A percentile compares a stretch with the other conserved stretches of the same genome.
phyloP scores from a whole-genome alignment of 2,888 invertebrate genomes.

The Dicyrtoma fusca region DNA sequence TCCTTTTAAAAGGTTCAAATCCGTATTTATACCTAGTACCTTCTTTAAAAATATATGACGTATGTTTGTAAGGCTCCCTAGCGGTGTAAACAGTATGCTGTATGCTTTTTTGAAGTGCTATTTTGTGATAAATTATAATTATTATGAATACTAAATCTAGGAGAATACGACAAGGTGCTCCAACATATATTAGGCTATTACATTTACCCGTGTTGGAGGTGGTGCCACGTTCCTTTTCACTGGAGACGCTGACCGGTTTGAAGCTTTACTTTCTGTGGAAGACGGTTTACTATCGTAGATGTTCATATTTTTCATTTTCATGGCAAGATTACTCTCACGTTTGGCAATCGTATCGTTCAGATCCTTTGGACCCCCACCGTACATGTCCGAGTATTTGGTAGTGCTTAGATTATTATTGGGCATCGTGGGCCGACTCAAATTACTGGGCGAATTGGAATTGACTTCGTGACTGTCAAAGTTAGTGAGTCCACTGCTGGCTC shows the following conservation, averaged over 20 bases:
- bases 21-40: too few species aligned
- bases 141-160: too few species aligned
- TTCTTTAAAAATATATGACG: too few species aligned
- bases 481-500: conserved; percentile 35
- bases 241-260: conserved; percentile 17
- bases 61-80: too few species aligned
- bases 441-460: background rate
- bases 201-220: conserved; percentile 7
- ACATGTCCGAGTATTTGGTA: conserved; percentile 36
- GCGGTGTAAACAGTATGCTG: too few species aligned
- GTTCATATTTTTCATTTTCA: conserved; percentile 33
- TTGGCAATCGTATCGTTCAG: conserved; percentile 23
- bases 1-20: too few species aligned
- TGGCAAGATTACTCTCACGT: conserved; percentile 29
- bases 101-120: too few species aligned
- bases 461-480: conserved; percentile 14
- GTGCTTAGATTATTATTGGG: conserved; percentile 2
- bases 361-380: background rate
- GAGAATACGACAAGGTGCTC: too few species aligned
- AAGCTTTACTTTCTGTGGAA: conserved; percentile 14
- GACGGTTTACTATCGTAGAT: conserved; percentile 27
- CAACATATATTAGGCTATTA: too few species aligned
- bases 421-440: background rate
- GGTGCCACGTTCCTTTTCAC: conserved; percentile 3
- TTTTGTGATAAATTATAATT: too few species aligned